These are phyloP conservation scores for Tetramorium simillimum DNA, from an alignment of 1,140 invertebrate genomes.

Conservation along the genomic window DNA sequence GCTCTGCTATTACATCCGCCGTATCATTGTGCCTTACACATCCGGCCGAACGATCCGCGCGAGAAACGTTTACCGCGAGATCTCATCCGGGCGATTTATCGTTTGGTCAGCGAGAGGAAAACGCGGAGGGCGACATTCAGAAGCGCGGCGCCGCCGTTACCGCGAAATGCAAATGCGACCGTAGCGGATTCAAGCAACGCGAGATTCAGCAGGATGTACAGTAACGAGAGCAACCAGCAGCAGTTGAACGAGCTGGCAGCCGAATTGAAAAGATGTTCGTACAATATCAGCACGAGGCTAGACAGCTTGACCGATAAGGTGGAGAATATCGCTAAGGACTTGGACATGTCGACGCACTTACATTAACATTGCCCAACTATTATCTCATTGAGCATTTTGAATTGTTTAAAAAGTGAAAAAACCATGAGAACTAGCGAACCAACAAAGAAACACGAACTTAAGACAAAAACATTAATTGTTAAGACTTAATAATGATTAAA, in stretches of 20 bases:
- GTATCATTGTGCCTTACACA: slow-evolving; percentile 89
- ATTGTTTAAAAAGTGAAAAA: background rate
- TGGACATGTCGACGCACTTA: slow-evolving; percentile 57
- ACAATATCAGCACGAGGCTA: slow-evolving; percentile 74
- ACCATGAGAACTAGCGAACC: background rate
- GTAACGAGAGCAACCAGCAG: slow-evolving; percentile 75
- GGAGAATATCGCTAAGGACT: slow-evolving; percentile 74
- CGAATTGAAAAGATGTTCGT: slow-evolving; percentile 78
- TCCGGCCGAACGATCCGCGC: slow-evolving; percentile 92
- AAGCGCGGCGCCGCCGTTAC: slow-evolving; percentile 61
- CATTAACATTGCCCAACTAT: background rate
- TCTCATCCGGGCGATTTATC: slow-evolving; percentile 89
- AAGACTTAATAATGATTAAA: background rate
- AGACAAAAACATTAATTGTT: background rate
- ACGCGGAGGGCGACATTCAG: slow-evolving; percentile 85
- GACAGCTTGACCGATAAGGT: slow-evolving; percentile 75
- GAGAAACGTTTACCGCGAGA: slow-evolving; percentile 92
- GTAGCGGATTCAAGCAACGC: slow-evolving; percentile 46
- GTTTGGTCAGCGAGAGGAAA: slow-evolving; percentile 89
- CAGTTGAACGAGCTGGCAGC: slow-evolving; percentile 75
- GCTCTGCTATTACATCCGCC: slow-evolving; percentile 90
- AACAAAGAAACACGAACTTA: background rate
- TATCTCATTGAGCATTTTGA: background rate
- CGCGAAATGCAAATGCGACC: slow-evolving; percentile 36
- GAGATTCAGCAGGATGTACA: slow-evolving; percentile 75